Evolutionary conservation across 2,113 vertebrate species (phyloP).

Genomic region (Limanda limanda): DNA sequence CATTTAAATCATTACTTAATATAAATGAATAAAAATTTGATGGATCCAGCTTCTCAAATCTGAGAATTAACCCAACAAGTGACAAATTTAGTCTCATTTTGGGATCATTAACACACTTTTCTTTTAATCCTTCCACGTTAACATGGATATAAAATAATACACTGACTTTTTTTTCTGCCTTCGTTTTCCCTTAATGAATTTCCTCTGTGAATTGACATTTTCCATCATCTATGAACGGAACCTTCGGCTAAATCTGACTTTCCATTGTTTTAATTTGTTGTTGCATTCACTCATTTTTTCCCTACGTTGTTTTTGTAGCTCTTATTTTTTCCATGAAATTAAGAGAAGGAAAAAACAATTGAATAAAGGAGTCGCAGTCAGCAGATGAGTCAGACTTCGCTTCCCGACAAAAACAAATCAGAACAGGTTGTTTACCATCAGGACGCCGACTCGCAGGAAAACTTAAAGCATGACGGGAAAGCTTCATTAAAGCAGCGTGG

Average conservation of each 20-base stretch:
- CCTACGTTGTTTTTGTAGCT: not conserved
- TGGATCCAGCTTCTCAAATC: no score
- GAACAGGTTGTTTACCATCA: conserved; percentile 43
- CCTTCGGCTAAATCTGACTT: not conserved
- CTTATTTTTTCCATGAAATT: conserved; percentile 17
- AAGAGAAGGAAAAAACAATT: conserved; percentile 40
- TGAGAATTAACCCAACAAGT: no score
- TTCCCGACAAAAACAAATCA: conserved; percentile 42
- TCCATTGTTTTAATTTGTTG: not conserved
- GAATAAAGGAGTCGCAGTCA: conserved; percentile 4
- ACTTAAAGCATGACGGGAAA: conserved; percentile 18
- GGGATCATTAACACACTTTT: no score
- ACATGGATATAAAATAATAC: no score
- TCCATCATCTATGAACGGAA: not conserved
- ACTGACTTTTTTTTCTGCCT: no score
- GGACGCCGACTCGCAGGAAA: not conserved
- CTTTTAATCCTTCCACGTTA: no score
- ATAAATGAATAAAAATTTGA: no score
- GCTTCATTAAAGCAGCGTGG: conserved; percentile 18
- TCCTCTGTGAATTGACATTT: not conserved
- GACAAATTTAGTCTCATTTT: no score
- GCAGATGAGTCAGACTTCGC: conserved; percentile 24
- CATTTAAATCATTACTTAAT: no score
- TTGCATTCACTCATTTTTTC: not conserved
- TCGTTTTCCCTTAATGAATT: no score